Evolutionary conservation across 2,888 invertebrate genomes (phyloP).

Genomic region (Hipparchia sbordonii): DNA sequence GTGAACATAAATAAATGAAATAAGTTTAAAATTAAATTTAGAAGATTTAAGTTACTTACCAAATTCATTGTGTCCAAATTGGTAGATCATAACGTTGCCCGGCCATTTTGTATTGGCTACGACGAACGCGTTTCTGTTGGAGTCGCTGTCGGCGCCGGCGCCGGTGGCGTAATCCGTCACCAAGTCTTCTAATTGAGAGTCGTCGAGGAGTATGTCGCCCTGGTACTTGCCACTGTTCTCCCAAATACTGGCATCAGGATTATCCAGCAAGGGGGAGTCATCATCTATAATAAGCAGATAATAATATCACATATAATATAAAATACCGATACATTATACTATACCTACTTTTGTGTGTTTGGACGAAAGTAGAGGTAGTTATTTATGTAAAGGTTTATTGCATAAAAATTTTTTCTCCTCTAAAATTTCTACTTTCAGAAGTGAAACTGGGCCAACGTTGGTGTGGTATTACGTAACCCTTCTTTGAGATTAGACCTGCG

Average conservation of each 20-base stretch:
- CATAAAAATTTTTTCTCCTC: too few relatives aligned
- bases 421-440: too few relatives aligned
- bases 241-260: constrained; percentile 57
- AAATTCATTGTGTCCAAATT: constrained; percentile 65
- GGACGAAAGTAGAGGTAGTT: too few relatives aligned
- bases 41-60: constrained; percentile 52
- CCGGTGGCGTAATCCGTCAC: constrained; percentile 55
- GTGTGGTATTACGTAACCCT: too few relatives aligned
- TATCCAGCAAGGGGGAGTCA: constrained; percentile 48
- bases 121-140: constrained; percentile 52
- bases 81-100: constrained; percentile 64
- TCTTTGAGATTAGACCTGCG: too few relatives aligned
- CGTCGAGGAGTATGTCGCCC: constrained; percentile 73
- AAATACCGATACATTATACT: too few relatives aligned
- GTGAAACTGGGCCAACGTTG: too few relatives aligned
- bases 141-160: background rate
- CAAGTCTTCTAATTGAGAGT: constrained; percentile 63
- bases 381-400: too few relatives aligned
- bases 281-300: constrained; percentile 44
- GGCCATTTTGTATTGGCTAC: constrained; percentile 71
- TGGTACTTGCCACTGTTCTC: constrained; percentile 70
- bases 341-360: too few relatives aligned
- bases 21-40: background rate
- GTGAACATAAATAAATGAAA: too few relatives aligned
- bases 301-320: background rate